phyloP scores from a whole-genome alignment of 1,140 invertebrate species.

The Drosophila sproati region DNA sequence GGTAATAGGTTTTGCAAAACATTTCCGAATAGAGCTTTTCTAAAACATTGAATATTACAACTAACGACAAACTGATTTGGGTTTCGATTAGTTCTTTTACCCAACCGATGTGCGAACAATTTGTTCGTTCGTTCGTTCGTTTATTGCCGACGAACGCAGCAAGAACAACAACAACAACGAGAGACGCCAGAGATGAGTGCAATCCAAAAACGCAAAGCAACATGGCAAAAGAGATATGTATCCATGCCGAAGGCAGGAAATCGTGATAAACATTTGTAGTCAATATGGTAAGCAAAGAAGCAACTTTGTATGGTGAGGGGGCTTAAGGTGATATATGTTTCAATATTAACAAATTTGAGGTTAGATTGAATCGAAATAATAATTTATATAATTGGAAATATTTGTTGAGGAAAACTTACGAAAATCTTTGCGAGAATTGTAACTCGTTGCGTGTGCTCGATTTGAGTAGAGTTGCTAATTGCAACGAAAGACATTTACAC shows the following conservation, averaged over 20 bases:
- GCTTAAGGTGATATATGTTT: neutral
- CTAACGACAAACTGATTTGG: neutral
- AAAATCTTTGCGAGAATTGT: too few relatives aligned
- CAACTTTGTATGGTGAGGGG: neutral
- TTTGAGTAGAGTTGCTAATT: neutral
- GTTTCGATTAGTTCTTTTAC: constrained; percentile 30
- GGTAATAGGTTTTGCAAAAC: too few relatives aligned
- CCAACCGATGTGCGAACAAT: constrained; percentile 51
- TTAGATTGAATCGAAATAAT: constrained; percentile 40
- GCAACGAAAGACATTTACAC: neutral
- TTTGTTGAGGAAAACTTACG: too few relatives aligned
- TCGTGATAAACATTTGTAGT: constrained; percentile 26
- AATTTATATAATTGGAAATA: constrained; percentile 34
- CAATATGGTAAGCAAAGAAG: neutral
- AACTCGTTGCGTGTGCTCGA: neutral
- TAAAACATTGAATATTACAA: too few relatives aligned
- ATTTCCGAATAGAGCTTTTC: too few relatives aligned
- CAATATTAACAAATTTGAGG: constrained; percentile 54
- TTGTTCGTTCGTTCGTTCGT: constrained; percentile 45
- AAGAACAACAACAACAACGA: constrained; percentile 45
- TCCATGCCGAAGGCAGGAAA: constrained; percentile 15
- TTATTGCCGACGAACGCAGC: constrained; percentile 24
- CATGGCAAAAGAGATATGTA: constrained; percentile 45
- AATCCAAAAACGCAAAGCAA: constrained; percentile 44
- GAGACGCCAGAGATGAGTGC: constrained; percentile 45